Evolutionary conservation across 2,113 vertebrate species (phyloP).

Genomic region (Cyanocitta stelleri): DNA sequence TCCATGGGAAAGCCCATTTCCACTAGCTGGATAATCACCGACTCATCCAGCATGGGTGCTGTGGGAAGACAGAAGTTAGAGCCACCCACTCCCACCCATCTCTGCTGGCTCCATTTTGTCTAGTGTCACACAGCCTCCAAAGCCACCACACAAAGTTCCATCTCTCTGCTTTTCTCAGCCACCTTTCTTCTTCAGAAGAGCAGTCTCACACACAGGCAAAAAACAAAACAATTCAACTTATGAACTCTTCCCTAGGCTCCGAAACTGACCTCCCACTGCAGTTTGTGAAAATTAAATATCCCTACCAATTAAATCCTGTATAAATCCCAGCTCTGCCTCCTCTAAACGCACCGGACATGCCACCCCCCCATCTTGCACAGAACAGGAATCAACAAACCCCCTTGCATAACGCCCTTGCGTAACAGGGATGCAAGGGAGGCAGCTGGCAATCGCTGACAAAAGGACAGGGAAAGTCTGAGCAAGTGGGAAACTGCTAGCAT

Average conservation of each 20-base stretch:
- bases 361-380: not conserved
- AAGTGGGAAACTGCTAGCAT: constrained; percentile 28
- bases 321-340: not conserved
- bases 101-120: not conserved
- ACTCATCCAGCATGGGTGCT: constrained; percentile 96
- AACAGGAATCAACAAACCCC: not conserved
- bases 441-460: not conserved
- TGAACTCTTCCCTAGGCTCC: not conserved
- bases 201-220: not conserved
- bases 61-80: constrained; percentile 12
- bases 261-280: not conserved
- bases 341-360: not conserved
- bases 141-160: not conserved
- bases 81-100: not conserved
- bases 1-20: constrained; percentile 98
- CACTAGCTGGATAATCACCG: constrained; percentile 91
- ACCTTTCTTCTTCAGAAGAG: not conserved
- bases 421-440: constrained; percentile 4
- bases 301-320: not conserved
- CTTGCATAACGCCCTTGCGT: not conserved
- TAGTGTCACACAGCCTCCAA: not conserved
- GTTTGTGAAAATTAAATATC: not conserved
- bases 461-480: constrained; percentile 27
- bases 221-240: not conserved
- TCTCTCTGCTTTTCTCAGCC: not conserved